Percentiles rank a stretch among this genome's conserved stretches.
Evolutionary conservation across 2,888 invertebrate genomes (phyloP).

Genomic region (Acleris cristana): DNA sequence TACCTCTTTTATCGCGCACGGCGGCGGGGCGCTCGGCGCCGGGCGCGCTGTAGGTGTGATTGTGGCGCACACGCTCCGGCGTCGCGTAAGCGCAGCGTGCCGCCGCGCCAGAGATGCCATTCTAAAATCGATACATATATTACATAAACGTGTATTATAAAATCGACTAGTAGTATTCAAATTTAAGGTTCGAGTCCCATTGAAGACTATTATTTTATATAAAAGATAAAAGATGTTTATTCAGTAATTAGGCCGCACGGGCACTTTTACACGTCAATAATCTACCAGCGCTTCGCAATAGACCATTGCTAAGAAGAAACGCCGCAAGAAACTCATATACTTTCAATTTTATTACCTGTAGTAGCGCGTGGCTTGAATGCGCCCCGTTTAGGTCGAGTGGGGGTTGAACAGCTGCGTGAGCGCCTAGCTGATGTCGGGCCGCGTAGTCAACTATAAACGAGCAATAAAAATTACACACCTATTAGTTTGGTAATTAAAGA

Average conservation of each 20-base stretch:
- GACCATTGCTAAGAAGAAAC: too few relatives aligned
- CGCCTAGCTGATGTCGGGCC: slow-evolving; percentile 56
- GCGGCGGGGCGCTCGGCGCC: slow-evolving; percentile 81
- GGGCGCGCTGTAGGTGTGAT: slow-evolving; percentile 94
- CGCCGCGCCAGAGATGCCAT: slow-evolving; percentile 54
- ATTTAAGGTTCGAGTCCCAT: too few relatives aligned
- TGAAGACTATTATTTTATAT: too few relatives aligned
- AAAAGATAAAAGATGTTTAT: too few relatives aligned
- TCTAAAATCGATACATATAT: slow-evolving; percentile 42
- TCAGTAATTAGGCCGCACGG: too few relatives aligned
- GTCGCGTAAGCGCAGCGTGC: slow-evolving; percentile 84
- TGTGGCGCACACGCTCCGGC: slow-evolving; percentile 88
- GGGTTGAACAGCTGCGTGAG: slow-evolving; percentile 61
- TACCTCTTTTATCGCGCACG: slow-evolving; percentile 88
- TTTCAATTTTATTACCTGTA: slow-evolving; percentile 57
- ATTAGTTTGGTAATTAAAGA: background rate
- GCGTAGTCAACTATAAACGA: slow-evolving; percentile 55
- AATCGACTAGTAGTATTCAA: too few relatives aligned
- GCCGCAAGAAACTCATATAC: too few relatives aligned
- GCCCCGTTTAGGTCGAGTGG: slow-evolving; percentile 67
- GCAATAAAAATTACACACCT: background rate
- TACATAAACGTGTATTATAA: background rate
- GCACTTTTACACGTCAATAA: too few relatives aligned
- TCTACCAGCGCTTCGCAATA: too few relatives aligned
- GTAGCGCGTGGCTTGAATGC: slow-evolving; percentile 67